phyloP scores from a whole-genome alignment of 2,797 vertebrate genomes.

The Trachops cirrhosus region DNA sequence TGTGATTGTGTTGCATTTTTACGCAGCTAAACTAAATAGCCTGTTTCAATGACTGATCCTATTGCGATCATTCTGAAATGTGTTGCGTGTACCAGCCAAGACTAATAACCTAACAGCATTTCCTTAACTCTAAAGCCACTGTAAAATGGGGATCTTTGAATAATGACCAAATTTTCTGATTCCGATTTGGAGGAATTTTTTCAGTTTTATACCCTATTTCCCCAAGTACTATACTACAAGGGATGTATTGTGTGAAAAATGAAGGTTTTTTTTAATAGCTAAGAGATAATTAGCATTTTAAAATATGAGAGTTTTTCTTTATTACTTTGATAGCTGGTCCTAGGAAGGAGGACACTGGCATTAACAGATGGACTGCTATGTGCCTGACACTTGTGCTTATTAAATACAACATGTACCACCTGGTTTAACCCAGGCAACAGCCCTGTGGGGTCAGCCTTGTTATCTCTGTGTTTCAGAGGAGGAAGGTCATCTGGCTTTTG shows the following conservation, averaged over 20 bases:
- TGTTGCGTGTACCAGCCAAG: background rate
- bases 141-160: background rate
- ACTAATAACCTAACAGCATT: background rate
- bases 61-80: background rate
- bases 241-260: background rate
- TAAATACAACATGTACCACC: background rate
- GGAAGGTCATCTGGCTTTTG: background rate
- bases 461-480: background rate
- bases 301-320: background rate
- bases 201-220: background rate
- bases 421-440: background rate
- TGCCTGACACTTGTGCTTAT: background rate
- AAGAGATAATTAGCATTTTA: background rate
- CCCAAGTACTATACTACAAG: background rate
- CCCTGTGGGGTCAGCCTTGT: background rate
- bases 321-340: conserved; percentile 15
- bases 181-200: background rate
- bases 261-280: background rate
- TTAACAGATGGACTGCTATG: background rate
- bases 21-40: background rate
- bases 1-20: background rate
- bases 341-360: background rate
- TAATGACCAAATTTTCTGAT: background rate
- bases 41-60: background rate
- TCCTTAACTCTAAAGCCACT: conserved; percentile 10